Evolutionary conservation across 2,888 invertebrate species (phyloP).

Genomic region (Meloe dianella): DNA sequence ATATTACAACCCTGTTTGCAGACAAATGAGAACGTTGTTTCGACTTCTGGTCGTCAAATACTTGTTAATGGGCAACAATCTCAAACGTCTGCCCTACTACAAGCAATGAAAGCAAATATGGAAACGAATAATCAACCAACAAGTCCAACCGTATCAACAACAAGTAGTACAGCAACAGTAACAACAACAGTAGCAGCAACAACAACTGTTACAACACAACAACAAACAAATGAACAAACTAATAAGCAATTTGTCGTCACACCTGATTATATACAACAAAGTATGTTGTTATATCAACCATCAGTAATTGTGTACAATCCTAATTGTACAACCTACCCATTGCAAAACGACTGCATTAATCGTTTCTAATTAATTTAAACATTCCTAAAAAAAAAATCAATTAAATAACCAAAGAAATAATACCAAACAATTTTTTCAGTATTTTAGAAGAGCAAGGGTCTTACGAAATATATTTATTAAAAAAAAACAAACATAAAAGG

Average conservation of each 20-base stretch:
- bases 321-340: slow-evolving; percentile 57
- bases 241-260: slow-evolving; percentile 81
- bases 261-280: slow-evolving; percentile 92
- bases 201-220: slow-evolving; percentile 52
- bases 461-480: slow-evolving; percentile 21
- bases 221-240: slow-evolving; percentile 34
- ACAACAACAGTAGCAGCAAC: slow-evolving; percentile 32
- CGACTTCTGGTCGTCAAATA: slow-evolving; percentile 48
- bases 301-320: slow-evolving; percentile 60
- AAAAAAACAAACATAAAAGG: slow-evolving; percentile 22
- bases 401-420: slow-evolving; percentile 8
- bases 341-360: slow-evolving; percentile 57
- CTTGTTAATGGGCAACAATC: slow-evolving; percentile 58
- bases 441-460: slow-evolving; percentile 45
- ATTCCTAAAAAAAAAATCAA: neutral
- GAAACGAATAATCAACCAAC: slow-evolving; percentile 42
- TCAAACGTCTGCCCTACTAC: slow-evolving; percentile 54
- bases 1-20: slow-evolving; percentile 22
- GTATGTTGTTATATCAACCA: slow-evolving; percentile 68
- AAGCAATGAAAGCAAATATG: slow-evolving; percentile 55
- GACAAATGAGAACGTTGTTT: slow-evolving; percentile 31
- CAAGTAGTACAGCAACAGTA: slow-evolving; percentile 28
- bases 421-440: slow-evolving; percentile 24
- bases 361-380: slow-evolving; percentile 41
- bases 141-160: slow-evolving; percentile 31